phyloP scores from a whole-genome alignment of 2,797 vertebrate species.

The Enteromius thamalakanensis region DNA sequence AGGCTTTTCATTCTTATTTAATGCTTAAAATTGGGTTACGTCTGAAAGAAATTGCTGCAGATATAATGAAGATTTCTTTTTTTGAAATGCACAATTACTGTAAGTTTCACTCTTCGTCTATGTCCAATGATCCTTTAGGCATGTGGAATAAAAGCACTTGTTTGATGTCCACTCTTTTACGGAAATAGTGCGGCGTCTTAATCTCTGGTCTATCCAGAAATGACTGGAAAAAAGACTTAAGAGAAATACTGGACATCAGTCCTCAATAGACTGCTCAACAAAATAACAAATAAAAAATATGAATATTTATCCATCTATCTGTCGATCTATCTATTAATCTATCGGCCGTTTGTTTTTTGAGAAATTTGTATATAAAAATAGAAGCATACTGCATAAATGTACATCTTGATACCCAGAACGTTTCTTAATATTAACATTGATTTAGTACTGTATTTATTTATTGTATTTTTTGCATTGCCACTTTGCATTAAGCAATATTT shows the following conservation, averaged over 20 bases:
- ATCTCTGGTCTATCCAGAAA: not conserved
- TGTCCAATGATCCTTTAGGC: not conserved
- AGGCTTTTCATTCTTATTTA: constrained; percentile 68
- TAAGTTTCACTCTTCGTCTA: not conserved
- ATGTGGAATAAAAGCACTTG: not conserved
- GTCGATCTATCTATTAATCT: no score
- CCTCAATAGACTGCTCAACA: not conserved
- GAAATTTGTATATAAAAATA: not conserved
- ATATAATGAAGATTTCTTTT: constrained; percentile 46
- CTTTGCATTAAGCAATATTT: not conserved
- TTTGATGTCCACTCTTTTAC: not conserved
- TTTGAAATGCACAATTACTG: constrained; percentile 30
- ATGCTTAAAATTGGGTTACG: constrained; percentile 68
- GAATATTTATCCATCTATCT: no score
- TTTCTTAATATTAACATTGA: not conserved
- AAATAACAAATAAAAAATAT: not conserved
- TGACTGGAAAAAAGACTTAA: constrained; percentile 2
- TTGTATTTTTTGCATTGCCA: not conserved
- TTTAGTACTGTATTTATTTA: not conserved
- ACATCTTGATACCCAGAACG: not conserved
- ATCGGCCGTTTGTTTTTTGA: not conserved
- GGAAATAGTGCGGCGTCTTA: not conserved
- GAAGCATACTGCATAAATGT: not conserved
- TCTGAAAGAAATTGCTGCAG: constrained; percentile 56
- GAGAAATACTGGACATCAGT: not conserved